Evolutionary conservation across 1,140 invertebrate species (phyloP), one percentile per base, ranked within the genome.

Genomic region (Artemia franciscana): DNA sequence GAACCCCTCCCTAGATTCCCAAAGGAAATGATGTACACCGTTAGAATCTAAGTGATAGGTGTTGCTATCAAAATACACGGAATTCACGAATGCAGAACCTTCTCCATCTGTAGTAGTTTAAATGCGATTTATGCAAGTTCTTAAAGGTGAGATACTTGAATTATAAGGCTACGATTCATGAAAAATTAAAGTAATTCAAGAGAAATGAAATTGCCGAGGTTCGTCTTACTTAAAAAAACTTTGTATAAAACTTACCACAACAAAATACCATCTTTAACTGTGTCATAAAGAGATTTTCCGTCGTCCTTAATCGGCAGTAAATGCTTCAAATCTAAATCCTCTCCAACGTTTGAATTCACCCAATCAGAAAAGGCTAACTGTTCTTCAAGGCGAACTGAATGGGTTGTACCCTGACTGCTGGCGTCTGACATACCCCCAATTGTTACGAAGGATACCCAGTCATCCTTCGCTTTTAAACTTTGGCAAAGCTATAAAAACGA

Each of bases 341-440:
- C 79, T 0, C 80, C 79, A 59, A 98, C 75, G 78, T 96, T 95
- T 39, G 84, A 85, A 73, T 98, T 98, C 62, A 98, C 95, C 94
- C 94, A 98, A 69, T 96, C 89, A 61, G 91, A 90, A 77, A 98
- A 98, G n/a, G 94, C 93, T 66, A 93, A 77, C 71, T 95, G 90
- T 76, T 98, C 94, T 72, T 95, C 89, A n/a, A 91, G 76, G 3
- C 88, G 79, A 4, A 93, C 91, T 3, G 87, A 93, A 73, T 92
- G 91, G 57, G 90, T 95, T 30, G 89, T 95, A 68, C 80, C 88
- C 75, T 90, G 88, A 69, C 88, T 91, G 15, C 91, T 94, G 15
- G 91, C 91, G 69, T 92, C 84, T 5, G 92, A 95, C 75, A 91
- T 95, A 3, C 92, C 92, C 27, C 89, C 90, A 18, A 91, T 75